Conservation (phyloP, 2,888 invertebrate genomes). For the Podabrus alpinus region DNA sequence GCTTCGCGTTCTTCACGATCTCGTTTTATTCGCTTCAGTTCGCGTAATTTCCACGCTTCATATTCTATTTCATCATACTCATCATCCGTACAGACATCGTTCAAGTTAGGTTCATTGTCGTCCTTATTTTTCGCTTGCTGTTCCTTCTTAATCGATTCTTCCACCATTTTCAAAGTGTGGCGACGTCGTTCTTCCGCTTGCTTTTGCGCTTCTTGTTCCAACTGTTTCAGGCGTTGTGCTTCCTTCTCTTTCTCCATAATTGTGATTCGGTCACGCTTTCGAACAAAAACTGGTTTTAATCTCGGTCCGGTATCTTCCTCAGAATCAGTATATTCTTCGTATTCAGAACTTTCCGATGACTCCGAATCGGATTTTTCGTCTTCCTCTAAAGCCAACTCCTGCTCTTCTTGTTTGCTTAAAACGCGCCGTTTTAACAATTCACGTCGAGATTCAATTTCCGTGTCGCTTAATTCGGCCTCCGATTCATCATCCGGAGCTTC, state of each 20-base stretch:
- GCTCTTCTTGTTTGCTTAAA: conserved; percentile 72
- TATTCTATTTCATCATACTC: conserved; percentile 97
- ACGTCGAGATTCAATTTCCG: conserved; percentile 83
- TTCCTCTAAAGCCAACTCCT: conserved; percentile 74
- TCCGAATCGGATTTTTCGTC: conserved; percentile 73
- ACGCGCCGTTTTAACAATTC: conserved; percentile 69
- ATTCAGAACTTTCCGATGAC: conserved; percentile 76
- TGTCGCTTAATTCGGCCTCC: conserved; percentile 84
- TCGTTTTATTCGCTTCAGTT: conserved; percentile 93
- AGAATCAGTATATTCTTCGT: conserved; percentile 86
- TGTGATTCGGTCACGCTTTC: conserved; percentile 91
- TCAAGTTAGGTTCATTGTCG: conserved; percentile 75
- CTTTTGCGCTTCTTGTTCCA: conserved; percentile 81
- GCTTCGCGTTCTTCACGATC: conserved; percentile 94
- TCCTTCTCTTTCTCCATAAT: conserved; percentile 94
- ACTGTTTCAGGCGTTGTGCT: conserved; percentile 79
- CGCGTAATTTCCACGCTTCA: conserved; percentile 96
- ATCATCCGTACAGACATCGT: conserved; percentile 90
- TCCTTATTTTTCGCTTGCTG: conserved; percentile 66
- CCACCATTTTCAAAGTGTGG: conserved; percentile 87
- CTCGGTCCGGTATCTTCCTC: conserved; percentile 89
- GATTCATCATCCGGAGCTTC: conserved; percentile 63
- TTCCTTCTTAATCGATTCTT: conserved; percentile 86
- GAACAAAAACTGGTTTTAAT: conserved; percentile 92
- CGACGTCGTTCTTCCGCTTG: conserved; percentile 86